Evolutionary conservation across 2,113 vertebrate genomes (phyloP).

Genomic region (Pteronura brasiliensis): DNA sequence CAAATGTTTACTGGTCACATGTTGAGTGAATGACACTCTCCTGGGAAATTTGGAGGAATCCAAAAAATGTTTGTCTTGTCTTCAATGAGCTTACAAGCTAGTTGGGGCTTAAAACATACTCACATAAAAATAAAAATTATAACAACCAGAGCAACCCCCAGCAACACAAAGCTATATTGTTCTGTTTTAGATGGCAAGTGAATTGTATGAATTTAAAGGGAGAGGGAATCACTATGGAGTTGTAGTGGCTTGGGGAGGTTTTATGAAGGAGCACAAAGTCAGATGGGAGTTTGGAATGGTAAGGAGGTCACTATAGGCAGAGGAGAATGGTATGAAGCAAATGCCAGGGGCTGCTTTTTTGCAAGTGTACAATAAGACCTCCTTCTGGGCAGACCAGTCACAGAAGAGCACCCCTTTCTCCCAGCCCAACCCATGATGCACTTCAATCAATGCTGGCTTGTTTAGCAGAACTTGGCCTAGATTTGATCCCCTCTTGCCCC

Average conservation of each 20-base stretch:
- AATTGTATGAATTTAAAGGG: background rate
- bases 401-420: background rate
- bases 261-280: background rate
- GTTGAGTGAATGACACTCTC: background rate
- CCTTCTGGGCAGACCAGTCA: background rate
- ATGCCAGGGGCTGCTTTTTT: background rate
- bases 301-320: background rate
- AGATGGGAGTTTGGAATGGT: background rate
- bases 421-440: background rate
- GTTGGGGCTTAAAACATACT: background rate
- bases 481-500: background rate
- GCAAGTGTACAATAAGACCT: background rate
- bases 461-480: background rate
- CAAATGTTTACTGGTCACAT: slow-evolving; percentile 19
- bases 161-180: background rate
- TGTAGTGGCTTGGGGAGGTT: background rate
- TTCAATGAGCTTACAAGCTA: slow-evolving; percentile 18
- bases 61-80: background rate
- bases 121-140: slow-evolving; percentile 16
- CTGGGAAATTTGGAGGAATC: background rate
- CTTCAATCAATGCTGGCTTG: background rate
- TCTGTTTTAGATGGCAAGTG: background rate
- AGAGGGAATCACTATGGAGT: background rate
- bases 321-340: background rate
- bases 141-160: background rate